phyloP scores from a whole-genome alignment of 2,888 invertebrate genomes.

The Drosophila histrio region DNA sequence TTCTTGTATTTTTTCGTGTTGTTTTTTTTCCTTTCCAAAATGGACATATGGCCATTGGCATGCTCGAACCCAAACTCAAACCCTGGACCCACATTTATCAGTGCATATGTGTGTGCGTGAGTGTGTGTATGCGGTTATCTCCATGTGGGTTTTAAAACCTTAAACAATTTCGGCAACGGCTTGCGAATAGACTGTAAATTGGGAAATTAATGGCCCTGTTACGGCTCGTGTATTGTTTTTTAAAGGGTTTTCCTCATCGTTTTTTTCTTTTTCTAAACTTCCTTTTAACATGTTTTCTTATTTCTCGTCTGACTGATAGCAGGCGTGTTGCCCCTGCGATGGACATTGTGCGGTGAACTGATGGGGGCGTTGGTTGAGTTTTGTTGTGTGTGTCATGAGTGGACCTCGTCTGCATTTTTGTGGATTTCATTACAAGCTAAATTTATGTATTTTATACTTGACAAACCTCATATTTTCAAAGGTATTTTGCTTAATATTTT shows the following conservation, averaged over 20 bases:
- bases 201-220: conserved; percentile 78
- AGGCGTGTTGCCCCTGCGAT: conserved; percentile 19
- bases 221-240: conserved; percentile 79
- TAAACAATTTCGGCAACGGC: conserved; percentile 78
- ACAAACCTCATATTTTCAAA: background rate
- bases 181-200: conserved; percentile 79
- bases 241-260: conserved; percentile 63
- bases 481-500: background rate
- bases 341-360: too few species aligned
- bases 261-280: conserved; percentile 5
- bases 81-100: conserved; percentile 53
- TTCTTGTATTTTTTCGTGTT: conserved; percentile 32
- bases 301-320: conserved; percentile 44
- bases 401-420: conserved; percentile 27
- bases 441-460: conserved; percentile 7
- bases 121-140: conserved; percentile 51
- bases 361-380: background rate
- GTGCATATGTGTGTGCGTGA: conserved; percentile 21
- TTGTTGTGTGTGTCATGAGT: background rate
- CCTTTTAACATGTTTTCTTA: conserved; percentile 47
- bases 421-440: conserved; percentile 22
- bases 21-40: conserved; percentile 65
- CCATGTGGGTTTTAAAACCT: conserved; percentile 72
- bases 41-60: conserved; percentile 80
- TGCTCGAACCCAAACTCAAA: conserved; percentile 23